phyloP scores from a whole-genome alignment of 2,888 invertebrate species.

The Netelia virgata region DNA sequence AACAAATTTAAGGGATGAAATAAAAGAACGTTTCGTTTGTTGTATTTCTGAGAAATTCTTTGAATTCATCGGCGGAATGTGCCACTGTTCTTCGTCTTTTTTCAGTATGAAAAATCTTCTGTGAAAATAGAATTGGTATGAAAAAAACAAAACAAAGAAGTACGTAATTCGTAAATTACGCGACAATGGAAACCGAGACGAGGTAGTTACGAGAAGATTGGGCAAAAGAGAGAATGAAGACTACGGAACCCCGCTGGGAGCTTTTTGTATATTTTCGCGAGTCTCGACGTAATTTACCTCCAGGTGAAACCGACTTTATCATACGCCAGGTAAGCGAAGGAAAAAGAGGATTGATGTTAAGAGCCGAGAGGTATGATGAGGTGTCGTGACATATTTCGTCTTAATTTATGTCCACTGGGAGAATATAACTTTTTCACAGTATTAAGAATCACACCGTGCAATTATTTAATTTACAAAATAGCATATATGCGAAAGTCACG shows the following conservation, averaged over 20 bases:
- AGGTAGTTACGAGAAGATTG: slow-evolving; percentile 6
- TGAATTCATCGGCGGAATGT: no score
- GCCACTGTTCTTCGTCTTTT: no score
- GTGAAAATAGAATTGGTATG: no score
- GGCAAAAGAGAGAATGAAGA: slow-evolving; percentile 27
- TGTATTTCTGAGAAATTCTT: no score
- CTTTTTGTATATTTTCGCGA: neutral
- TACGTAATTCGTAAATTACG: slow-evolving; percentile 9
- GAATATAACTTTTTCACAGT: no score
- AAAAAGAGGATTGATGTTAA: neutral
- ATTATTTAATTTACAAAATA: slow-evolving; percentile 1
- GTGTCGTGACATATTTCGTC: no score
- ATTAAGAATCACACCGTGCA: no score
- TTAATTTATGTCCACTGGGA: no score
- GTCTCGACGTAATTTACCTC: slow-evolving; percentile 17
- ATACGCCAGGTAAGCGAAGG: neutral
- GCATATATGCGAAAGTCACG: neutral
- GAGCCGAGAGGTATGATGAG: neutral
- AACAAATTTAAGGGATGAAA: no score
- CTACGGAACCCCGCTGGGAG: neutral
- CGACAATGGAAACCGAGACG: neutral
- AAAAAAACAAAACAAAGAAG: no score
- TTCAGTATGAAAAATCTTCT: no score
- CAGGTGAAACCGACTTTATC: slow-evolving; percentile 39
- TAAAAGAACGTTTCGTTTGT: no score